Percentiles rank a stretch among this genome's conserved stretches.
Evolutionary conservation across 2,797 vertebrate genomes (phyloP).

Genomic region (Acipenser transmontanus): DNA sequence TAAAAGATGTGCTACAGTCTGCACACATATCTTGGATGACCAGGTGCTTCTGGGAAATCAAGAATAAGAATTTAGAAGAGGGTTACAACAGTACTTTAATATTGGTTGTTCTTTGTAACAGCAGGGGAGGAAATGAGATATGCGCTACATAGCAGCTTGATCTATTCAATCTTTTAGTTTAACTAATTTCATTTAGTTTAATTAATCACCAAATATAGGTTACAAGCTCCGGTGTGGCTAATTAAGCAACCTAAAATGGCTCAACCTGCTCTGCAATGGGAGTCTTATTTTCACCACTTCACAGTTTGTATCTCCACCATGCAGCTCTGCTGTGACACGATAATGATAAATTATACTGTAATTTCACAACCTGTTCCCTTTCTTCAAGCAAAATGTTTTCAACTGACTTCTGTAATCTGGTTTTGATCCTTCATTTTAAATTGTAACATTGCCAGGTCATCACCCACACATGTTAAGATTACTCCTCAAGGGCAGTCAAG

Average conservation of each 20-base stretch:
- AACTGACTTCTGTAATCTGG: conserved; percentile 42
- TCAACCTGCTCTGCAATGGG: conserved; percentile 31
- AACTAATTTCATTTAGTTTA: background rate
- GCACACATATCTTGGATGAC: no score
- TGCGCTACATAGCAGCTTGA: no score
- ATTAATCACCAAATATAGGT: conserved; percentile 33
- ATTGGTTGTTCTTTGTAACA: no score
- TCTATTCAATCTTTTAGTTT: background rate
- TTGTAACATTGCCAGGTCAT: conserved; percentile 38
- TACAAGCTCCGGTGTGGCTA: conserved; percentile 17
- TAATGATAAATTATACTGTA: conserved; percentile 37
- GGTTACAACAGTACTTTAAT: no score
- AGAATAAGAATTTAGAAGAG: no score
- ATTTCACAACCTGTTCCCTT: conserved; percentile 32
- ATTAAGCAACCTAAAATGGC: conserved; percentile 23
- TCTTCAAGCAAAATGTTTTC: conserved; percentile 24
- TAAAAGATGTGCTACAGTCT: no score
- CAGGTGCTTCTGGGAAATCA: no score
- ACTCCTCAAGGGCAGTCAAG: conserved; percentile 12
- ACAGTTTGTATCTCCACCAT: conserved; percentile 48
- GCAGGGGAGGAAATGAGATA: no score
- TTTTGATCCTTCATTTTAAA: conserved; percentile 43
- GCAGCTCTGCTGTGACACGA: conserved; percentile 38
- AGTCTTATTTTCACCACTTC: conserved; percentile 35
- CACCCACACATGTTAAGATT: conserved; percentile 31